Base-by-base conservation (phyloP, 2,888 invertebrate genomes). In the Polymixis flavicincta region DNA sequence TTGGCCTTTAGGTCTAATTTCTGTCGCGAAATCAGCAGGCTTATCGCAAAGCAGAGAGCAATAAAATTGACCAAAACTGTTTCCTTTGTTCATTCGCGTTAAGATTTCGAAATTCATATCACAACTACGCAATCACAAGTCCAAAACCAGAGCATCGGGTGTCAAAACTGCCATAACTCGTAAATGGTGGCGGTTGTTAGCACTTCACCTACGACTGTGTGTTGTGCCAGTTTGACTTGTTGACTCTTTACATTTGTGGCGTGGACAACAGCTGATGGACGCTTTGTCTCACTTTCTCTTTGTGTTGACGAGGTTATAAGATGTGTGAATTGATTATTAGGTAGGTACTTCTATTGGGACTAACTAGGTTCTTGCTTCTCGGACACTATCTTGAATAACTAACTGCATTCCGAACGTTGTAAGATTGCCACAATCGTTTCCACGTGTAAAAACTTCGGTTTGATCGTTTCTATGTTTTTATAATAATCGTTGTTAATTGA, bases 101-200 rank as follows among this genome's bases (percentile, higher is more conserved):
- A 7, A 9, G 5, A 68, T 82, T 76, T 81, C 82, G 4, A 70
- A 72, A 84, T 71, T 50, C 25, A 52, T 32, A 78, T 7, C 42
- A 45, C 42, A 45, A 45, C 11, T 45, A 13, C 42, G 13, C 11
- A 45, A 66, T 83, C 72, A 75, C 74, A 86, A 32, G 28, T 75
- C 66, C 78, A 78, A 80, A 79, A 78, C 28, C 77, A 78, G 75
- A 85, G 71, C 77, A 83, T 65, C 52, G 45, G 69, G 76, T 83
- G 85, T 87, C 76, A 87, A 83, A 80, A 83, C 59, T 52, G 63
- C 50, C 63, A 59, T 65, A 42, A 60, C 7, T 59, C 65, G 22
- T 63, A 79, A 63, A 85, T 74, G 86, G 87, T n/a, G 14, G n/a
- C 22, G 5, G 17, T 55, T 13, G 74, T 86, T 86, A 87, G 67